Conservation (phyloP, 2,888 invertebrate species). For the Campoplex capitator region DNA sequence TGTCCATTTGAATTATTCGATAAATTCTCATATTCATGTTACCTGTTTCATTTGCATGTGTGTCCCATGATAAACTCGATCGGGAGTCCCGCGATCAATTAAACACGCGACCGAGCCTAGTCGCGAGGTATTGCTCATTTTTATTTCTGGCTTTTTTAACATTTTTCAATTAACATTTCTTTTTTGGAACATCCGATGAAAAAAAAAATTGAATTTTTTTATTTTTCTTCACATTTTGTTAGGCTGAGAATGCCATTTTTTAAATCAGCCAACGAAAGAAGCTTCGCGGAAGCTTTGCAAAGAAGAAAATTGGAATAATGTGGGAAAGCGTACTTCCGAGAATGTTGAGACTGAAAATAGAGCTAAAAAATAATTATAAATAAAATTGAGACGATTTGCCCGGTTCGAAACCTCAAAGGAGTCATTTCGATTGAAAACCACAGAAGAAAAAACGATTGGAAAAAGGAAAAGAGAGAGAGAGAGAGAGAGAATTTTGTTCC, state of each 20-base stretch:
- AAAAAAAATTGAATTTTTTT: background rate
- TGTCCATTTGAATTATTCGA: slow-evolving; percentile 65
- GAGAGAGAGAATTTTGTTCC: background rate
- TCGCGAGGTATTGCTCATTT: background rate
- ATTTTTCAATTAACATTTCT: background rate
- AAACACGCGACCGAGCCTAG: slow-evolving; percentile 9
- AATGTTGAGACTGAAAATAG: no score
- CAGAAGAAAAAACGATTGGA: background rate
- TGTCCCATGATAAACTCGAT: slow-evolving; percentile 27
- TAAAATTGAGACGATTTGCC: no score
- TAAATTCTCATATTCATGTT: slow-evolving; percentile 50
- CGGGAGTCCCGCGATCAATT: slow-evolving; percentile 8
- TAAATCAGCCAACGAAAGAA: no score
- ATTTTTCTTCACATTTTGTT: no score
- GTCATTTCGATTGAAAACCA: background rate
- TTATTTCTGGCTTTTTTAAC: background rate
- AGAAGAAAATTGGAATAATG: no score
- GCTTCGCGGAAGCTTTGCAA: no score
- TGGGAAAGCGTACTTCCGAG: no score
- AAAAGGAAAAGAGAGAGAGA: background rate
- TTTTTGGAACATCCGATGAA: background rate
- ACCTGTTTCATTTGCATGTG: slow-evolving; percentile 23
- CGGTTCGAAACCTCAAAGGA: background rate
- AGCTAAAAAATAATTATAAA: no score
- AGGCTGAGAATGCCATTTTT: no score